Base-by-base conservation (phyloP, 2,797 vertebrate species). In the Carapus acus region DNA sequence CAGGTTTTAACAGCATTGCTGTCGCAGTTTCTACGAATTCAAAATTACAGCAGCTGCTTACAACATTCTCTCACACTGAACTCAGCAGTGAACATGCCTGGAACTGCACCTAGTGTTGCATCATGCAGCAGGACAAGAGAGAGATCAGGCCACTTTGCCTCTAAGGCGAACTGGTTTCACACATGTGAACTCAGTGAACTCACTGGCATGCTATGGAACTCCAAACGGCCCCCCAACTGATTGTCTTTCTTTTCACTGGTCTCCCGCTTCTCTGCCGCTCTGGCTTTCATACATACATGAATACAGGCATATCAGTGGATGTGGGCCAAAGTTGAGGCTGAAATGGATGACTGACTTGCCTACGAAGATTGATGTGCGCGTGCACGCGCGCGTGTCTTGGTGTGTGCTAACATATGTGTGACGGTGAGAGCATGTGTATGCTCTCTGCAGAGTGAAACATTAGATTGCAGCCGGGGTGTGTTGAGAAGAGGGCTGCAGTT, bases 281-380 rank as follows among this genome's bases (percentile, higher is more conserved):
- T 60, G 43, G 54, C 58, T 77, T 81, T 76, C 67, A 79, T 59
- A 83, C 60, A 74, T 69, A 79, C 59, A 71, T 71, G 54, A 80
- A 83, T 59, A 71, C 54, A 66, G 58, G 60, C 71, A 74, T 73
- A 73, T 39, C 55, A 76, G 54, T 65, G 70, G 51, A 76, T 79
- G 66, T 82, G 72, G 72, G 83, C 49, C 79, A 82, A 75, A 81
- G 80, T 77, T 83, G 74, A 85, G 59, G 49, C 56, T 71, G 72
- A 71, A 74, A 38, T 45, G 52, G 34, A 54, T 54, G 43, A 54
- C 53, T 55, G 43, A 46, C 53, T 46, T 43, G 43, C 34, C 31
- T 55, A 46, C 43, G 16, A 55, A 45, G 42, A 55, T 36, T 33
- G 31, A n/a, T 36, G 34, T 46, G 53, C 17, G 36, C 39, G 51